These are phyloP conservation scores for Clarias pachynema DNA, from an alignment of 2,797 vertebrate genomes.

Conservation along the genomic window DNA sequence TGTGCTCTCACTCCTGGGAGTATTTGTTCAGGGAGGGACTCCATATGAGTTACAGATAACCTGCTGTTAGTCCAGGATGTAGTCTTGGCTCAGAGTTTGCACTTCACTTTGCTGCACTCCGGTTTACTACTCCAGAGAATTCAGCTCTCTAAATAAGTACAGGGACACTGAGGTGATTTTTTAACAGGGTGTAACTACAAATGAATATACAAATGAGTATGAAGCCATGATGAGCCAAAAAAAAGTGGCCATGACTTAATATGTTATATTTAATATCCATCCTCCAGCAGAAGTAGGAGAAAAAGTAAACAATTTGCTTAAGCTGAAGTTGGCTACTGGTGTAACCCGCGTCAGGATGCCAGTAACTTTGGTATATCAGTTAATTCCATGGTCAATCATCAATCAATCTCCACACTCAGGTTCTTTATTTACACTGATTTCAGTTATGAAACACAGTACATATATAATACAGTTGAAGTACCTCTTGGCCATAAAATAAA, in stretches of 20 bases:
- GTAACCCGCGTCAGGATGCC: neutral
- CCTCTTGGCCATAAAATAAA: neutral
- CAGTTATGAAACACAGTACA: neutral
- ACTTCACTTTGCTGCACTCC: neutral
- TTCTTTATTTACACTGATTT: neutral
- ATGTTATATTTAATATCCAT: neutral
- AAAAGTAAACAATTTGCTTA: neutral
- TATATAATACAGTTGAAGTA: neutral
- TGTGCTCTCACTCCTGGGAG: constrained; percentile 26
- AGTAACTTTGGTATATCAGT: neutral
- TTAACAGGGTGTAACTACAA: neutral
- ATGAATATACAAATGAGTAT: neutral
- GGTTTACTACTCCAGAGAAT: neutral
- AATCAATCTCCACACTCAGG: neutral
- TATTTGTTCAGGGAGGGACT: constrained; percentile 71
- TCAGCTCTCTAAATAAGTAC: neutral
- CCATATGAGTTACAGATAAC: constrained; percentile 28
- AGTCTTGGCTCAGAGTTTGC: constrained; percentile 36
- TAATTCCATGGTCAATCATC: neutral
- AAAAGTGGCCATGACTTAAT: neutral
- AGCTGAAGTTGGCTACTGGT: neutral
- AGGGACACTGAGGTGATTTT: neutral
- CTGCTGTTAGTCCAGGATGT: constrained; percentile 32
- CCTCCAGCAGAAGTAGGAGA: neutral
- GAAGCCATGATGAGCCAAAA: neutral